A percentile compares a stretch with the other conserved stretches of the same genome.
Evolutionary conservation across 2,113 vertebrate species (phyloP).

Genomic region (Uria aalge): DNA sequence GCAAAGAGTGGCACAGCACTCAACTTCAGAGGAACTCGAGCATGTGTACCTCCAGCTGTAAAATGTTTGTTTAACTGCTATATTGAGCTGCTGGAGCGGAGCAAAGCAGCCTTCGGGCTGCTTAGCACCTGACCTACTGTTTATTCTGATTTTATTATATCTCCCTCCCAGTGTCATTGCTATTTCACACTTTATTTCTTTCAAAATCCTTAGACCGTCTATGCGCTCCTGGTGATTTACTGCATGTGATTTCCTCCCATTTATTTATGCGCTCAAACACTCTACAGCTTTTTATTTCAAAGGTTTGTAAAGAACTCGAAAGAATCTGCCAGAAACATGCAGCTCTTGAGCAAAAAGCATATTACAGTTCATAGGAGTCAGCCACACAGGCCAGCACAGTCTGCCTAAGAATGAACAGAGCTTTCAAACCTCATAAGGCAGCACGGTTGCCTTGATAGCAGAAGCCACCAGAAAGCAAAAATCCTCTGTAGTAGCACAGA

Average conservation of each 20-base stretch:
- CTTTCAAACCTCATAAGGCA: background rate
- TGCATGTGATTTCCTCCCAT: conserved; percentile 59
- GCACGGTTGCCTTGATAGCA: background rate
- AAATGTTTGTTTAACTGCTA: background rate
- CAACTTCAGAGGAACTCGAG: background rate
- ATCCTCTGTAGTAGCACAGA: background rate
- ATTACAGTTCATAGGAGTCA: background rate
- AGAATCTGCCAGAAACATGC: background rate
- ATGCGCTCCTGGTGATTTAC: conserved; percentile 60
- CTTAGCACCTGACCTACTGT: background rate
- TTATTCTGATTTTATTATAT: conserved; percentile 24
- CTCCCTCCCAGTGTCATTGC: conserved; percentile 63
- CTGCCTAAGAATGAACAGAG: background rate
- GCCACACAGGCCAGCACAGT: background rate
- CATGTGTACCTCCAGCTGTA: background rate
- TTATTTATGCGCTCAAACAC: background rate
- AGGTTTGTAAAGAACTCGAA: background rate
- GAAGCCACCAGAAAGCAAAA: background rate
- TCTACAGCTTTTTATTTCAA: background rate
- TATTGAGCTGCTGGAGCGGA: background rate
- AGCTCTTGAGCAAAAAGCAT: background rate
- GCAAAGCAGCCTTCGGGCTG: background rate
- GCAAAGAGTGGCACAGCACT: background rate
- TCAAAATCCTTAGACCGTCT: conserved; percentile 53
- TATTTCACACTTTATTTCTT: conserved; percentile 74